A percentile compares a stretch with the other conserved stretches of the same genome.
These are phyloP conservation scores for Helleia helle DNA, from an alignment of 2,888 invertebrate genomes.

Conservation along the genomic window DNA sequence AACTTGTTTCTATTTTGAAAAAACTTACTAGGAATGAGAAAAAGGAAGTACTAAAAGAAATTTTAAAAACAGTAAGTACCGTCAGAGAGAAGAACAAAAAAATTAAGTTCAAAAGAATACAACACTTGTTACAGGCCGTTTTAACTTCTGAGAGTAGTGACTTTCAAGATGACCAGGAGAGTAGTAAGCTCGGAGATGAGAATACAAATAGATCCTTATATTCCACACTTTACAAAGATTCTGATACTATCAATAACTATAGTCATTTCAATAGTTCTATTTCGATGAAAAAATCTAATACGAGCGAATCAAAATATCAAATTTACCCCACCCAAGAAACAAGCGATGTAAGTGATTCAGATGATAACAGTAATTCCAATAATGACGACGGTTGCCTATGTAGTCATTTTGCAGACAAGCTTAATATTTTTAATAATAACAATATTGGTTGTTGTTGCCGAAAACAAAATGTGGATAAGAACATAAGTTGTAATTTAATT, in stretches of 20 bases:
- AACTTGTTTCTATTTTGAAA: conserved; percentile 11
- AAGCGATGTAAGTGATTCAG: conserved; percentile 25
- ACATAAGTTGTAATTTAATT: conserved; percentile 29
- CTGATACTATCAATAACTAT: conserved; percentile 40
- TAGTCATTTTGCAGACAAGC: conserved; percentile 33
- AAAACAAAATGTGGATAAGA: conserved; percentile 23
- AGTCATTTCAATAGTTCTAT: conserved; percentile 28
- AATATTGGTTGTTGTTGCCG: conserved; percentile 32
- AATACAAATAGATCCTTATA: background rate
- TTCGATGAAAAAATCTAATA: conserved; percentile 13
- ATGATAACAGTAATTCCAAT: no score
- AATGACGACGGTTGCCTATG: no score
- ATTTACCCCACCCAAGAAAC: conserved; percentile 30
- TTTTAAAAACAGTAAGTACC: conserved; percentile 35
- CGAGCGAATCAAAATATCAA: conserved; percentile 13
- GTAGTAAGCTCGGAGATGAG: no score
- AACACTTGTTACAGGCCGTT: conserved; percentile 37
- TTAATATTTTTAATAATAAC: conserved; percentile 28
- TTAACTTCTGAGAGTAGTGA: conserved; percentile 42
- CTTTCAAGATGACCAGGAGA: conserved; percentile 13
- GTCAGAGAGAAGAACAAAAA: conserved; percentile 30
- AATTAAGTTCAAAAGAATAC: conserved; percentile 30
- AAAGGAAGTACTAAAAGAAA: conserved; percentile 37
- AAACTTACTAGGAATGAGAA: conserved; percentile 32
- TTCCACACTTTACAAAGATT: conserved; percentile 27